phyloP scores from a whole-genome alignment of 2,888 invertebrate species.

The Helicoverpa assulta region DNA sequence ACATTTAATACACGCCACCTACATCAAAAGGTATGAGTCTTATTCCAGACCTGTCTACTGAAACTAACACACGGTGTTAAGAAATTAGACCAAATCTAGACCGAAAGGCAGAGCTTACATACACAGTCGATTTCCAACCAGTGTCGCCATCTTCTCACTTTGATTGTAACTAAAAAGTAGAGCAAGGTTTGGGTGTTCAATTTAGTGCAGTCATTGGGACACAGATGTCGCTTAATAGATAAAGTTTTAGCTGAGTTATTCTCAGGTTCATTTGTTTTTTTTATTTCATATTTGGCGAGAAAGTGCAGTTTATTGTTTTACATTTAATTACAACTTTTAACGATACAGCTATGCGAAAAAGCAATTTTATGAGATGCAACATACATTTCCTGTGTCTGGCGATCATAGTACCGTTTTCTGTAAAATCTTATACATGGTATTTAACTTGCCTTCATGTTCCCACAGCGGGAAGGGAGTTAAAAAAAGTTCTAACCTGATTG shows the following conservation, averaged over 20 bases:
- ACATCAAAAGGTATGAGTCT: background rate
- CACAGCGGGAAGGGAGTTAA: too few relatives aligned
- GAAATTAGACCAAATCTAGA: background rate
- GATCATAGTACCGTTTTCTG: too few relatives aligned
- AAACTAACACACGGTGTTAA: background rate
- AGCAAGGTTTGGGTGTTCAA: background rate
- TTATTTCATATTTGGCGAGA: background rate
- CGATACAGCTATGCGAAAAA: too few relatives aligned
- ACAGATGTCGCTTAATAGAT: slow-evolving; percentile 49
- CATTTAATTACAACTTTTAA: too few relatives aligned
- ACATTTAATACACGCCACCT: slow-evolving; percentile 28
- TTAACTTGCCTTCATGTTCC: too few relatives aligned
- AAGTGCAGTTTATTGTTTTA: too few relatives aligned
- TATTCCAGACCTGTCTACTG: background rate
- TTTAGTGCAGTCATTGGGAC: slow-evolving; percentile 2
- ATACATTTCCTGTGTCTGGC: too few relatives aligned
- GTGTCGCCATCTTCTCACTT: slow-evolving; percentile 42
- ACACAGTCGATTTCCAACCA: background rate
- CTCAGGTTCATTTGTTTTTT: too few relatives aligned
- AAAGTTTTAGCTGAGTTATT: background rate
- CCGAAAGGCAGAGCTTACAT: background rate
- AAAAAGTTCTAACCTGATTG: too few relatives aligned
- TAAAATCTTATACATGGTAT: too few relatives aligned
- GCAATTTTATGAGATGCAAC: too few relatives aligned
- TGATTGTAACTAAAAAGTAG: slow-evolving; percentile 9